Base-by-base conservation (phyloP, 2,888 invertebrate species). In the Agriopis leucophaearia region DNA sequence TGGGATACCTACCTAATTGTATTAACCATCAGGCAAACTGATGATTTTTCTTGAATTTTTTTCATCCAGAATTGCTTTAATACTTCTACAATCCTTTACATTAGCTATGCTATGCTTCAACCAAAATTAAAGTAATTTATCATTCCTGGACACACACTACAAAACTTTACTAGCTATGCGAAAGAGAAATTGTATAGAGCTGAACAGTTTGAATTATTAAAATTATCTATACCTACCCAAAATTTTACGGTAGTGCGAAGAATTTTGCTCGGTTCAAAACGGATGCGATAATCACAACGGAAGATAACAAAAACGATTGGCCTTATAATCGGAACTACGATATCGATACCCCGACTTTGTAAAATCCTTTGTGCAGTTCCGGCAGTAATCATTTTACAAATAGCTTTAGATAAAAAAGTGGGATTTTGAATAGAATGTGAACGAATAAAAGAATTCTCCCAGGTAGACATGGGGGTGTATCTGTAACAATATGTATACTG, bases 311-410 rank as follows among this genome's bases (percentile, higher is more conserved):
- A 71, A 86, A 87, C 85, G 87, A 91, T 91, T 90, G 83, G 86
- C 81, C 85, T 88, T 89, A 89, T 88, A 71, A 88, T 90, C 90
- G 90, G 89, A 92, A 91, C 91, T 90, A 84, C 83, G 91, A 89
- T 89, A 92, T 83, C 85, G 91, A 93, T 92, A 91, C 87, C 85
- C 76, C 84, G 79, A 83, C 83, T 88, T 88, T 87, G 88, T 88
- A 87, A 85, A 83, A 81, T 83, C 88, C 84, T 88, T 92, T 93
- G 91, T 92, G 81, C 83, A 89, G 88, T 88, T 91, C 92, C 93
- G 91, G 87, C 87, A 83, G 87, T 91, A 89, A 92, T 88, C 87
- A 86, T 74, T 87, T 85, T 76, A 90, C 87, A 87, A 86, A 90
- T 84, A 81, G 81, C 66, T 72, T 76, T 75, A 69, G 81, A 82